phyloP scores from a whole-genome alignment of 2,797 vertebrate genomes.

The Sebastes hubbsi region DNA sequence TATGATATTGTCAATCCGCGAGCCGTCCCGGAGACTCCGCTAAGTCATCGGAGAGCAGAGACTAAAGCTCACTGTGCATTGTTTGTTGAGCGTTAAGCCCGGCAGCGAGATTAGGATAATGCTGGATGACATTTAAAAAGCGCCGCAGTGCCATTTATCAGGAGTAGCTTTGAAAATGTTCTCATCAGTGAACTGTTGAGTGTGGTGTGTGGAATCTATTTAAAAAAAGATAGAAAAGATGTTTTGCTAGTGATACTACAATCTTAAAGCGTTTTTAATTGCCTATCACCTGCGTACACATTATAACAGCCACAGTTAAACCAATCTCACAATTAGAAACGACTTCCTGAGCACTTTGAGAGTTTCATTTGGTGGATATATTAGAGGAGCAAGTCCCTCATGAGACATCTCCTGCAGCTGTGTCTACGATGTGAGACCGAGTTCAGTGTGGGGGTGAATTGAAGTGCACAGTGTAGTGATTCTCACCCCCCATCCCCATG shows the following conservation, averaged over 20 bases:
- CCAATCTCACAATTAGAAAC: not conserved
- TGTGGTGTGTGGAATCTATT: not conserved
- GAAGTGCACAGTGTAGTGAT: slow-evolving; percentile 62
- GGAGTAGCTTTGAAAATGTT: slow-evolving; percentile 19
- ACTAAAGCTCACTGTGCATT: slow-evolving; percentile 40
- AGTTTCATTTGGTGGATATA: slow-evolving; percentile 33
- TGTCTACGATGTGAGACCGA: slow-evolving; percentile 51
- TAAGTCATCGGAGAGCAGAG: slow-evolving; percentile 22
- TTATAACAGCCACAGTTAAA: not conserved
- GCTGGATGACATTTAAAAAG: slow-evolving; percentile 61
- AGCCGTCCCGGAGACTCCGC: slow-evolving; percentile 18
- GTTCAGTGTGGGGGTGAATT: slow-evolving; percentile 61
- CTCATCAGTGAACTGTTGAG: slow-evolving; percentile 27
- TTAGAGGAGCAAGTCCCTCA: slow-evolving; percentile 29
- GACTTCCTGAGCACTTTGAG: slow-evolving; percentile 14
- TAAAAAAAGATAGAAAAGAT: not conserved
- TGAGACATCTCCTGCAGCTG: slow-evolving; percentile 60
- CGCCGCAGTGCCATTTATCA: slow-evolving; percentile 49
- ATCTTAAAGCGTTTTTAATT: not conserved
- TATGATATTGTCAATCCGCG: slow-evolving; percentile 51
- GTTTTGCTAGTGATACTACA: not conserved
- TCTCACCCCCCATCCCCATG: slow-evolving; percentile 16
- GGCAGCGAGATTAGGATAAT: slow-evolving; percentile 60
- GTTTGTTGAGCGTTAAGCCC: slow-evolving; percentile 50
- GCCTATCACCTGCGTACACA: not conserved